Evolutionary conservation across 2,113 vertebrate species (phyloP), one percentile per base, ranked within the genome.

Genomic region (Datnioides undecimradiatus): DNA sequence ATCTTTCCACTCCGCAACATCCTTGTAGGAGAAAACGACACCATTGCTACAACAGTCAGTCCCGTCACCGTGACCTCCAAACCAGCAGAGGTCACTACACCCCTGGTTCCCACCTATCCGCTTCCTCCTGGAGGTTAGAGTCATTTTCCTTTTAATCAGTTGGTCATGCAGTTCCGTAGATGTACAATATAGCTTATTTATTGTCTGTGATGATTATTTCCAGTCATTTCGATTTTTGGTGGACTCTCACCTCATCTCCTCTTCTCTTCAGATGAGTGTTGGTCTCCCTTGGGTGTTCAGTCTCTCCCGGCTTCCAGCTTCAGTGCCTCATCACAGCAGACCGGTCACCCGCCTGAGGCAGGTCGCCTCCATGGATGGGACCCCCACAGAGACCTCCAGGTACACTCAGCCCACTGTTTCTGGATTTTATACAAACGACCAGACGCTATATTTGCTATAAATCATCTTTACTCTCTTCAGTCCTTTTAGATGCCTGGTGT

Each of bases 121-220:
- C 91, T 96, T 31, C 95, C 95, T 59, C 88, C 91, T 8, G 95
- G 88, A 83, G 95, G 96, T 97, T 58, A 89, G 94, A 78, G 31
- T 60, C 7, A n/a, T 59, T 12, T 29, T 12, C 65, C 17, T 1
- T 1, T 8, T 54, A 3, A 59, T 5, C 33, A 66, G 0, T 17
- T 75, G 3, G 5, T 27, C 48, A 16, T 36, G 5, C 4, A 29
- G n/a, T 52, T 25, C 31, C 16, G 17, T 11, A 33, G 2, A 3
- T 16, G 12, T 11, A 71, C 11, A 40, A 17, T 5, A 31, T 0
- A 31, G 10, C 4, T n/a, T n/a, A 51, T 45, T 31, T 12, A 62
- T 6, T 19, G 31, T 54, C 2, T 38, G 7, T 10, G 8, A 60
- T 6, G 7, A 40, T 1, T 60, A n/a, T n/a, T 62, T 51, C 1